Conservation (phyloP, 2,888 invertebrate genomes). For the Artemia sinica region DNA sequence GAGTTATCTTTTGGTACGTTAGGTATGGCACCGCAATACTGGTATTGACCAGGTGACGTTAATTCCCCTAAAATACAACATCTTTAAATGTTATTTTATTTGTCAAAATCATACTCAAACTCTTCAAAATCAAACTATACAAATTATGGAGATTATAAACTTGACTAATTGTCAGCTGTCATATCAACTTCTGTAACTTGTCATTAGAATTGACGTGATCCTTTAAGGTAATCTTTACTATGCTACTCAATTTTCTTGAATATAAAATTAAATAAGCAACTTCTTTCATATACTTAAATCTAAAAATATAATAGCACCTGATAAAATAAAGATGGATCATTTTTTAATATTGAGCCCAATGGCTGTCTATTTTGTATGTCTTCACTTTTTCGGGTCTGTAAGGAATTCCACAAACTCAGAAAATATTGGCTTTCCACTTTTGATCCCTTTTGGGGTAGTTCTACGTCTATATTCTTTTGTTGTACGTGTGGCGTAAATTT, state of each 20-base stretch:
- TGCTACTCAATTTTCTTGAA: neutral
- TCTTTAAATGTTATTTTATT: neutral
- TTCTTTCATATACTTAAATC: neutral
- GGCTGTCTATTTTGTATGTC: neutral
- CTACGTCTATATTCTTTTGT: neutral
- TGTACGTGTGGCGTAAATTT: neutral
- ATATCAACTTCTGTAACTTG: neutral
- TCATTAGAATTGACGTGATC: neutral
- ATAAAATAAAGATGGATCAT: neutral
- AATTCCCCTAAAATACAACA: neutral
- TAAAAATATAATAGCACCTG: neutral
- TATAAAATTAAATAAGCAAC: neutral
- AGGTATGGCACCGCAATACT: no score
- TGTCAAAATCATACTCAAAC: constrained; percentile 1
- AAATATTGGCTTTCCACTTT: neutral
- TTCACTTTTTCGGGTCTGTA: neutral
- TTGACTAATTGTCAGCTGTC: neutral
- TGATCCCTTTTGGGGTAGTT: neutral
- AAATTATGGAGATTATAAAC: neutral
- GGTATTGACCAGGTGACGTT: no score
- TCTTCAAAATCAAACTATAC: neutral
- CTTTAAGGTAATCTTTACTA: neutral
- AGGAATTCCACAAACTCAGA: neutral
- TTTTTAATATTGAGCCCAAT: neutral
- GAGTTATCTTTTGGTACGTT: no score